Evolutionary conservation across 2,888 invertebrate genomes (phyloP).

Genomic region (Exephanes ischioxanthus): DNA sequence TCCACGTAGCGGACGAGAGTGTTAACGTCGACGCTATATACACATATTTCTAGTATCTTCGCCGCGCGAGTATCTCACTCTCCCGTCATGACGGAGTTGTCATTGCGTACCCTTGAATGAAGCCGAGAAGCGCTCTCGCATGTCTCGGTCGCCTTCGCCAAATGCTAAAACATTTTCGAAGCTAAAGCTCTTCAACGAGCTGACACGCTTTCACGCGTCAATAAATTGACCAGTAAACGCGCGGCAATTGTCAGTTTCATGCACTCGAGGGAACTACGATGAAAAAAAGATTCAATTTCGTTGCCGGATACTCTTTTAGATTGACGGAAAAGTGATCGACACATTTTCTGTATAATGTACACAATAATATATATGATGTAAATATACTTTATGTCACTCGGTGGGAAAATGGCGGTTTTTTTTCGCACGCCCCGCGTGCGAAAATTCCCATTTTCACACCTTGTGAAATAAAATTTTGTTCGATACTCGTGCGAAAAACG

Average conservation of each 20-base stretch:
- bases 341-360: not conserved
- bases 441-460: too few species aligned
- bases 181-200: conserved; percentile 21
- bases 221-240: not conserved
- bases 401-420: too few species aligned
- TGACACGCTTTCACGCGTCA: not conserved
- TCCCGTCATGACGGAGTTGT: conserved; percentile 64
- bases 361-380: not conserved
- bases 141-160: not conserved
- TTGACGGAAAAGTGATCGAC: not conserved
- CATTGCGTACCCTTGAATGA: conserved; percentile 72
- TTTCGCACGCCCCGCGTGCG: too few species aligned
- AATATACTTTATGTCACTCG: not conserved
- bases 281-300: not conserved
- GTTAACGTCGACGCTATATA: not conserved
- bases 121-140: conserved; percentile 2
- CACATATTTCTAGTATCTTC: conserved; percentile 38
- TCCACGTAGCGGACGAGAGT: not conserved
- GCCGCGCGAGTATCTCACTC: conserved; percentile 35
- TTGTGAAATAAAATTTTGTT: too few species aligned
- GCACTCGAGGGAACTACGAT: not conserved
- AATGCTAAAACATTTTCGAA: not conserved
- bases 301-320: not conserved
- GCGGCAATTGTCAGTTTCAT: not conserved
- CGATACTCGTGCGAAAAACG: too few species aligned